Conservation (phyloP, 2,888 invertebrate species). For the Petrolisthes manimaculis region DNA sequence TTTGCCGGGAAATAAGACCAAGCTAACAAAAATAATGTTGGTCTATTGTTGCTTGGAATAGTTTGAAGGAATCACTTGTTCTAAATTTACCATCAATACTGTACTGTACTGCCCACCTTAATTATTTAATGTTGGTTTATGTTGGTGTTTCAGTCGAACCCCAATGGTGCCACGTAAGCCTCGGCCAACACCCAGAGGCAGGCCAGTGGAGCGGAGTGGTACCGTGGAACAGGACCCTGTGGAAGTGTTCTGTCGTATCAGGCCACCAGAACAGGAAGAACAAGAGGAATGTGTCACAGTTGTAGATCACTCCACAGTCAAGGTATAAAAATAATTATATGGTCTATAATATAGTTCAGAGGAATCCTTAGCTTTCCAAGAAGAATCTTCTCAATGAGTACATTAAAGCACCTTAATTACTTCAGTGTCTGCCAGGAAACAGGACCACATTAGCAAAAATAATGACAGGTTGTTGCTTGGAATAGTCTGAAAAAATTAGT, state of each 20-base stretch:
- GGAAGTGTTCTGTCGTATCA: constrained; percentile 64
- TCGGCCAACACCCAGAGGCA: constrained; percentile 40
- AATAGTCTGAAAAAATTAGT: no score
- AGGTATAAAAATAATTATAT: constrained; percentile 23
- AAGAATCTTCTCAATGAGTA: no score
- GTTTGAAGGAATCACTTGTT: no score
- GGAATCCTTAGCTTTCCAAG: no score
- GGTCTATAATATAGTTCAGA: no score
- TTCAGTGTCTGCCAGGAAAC: no score
- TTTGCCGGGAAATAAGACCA: no score
- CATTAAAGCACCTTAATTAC: no score
- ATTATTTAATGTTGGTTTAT: not conserved
- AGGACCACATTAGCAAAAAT: no score
- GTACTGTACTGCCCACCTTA: not conserved
- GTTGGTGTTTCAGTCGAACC: not conserved
- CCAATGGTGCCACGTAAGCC: constrained; percentile 26
- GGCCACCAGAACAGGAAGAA: constrained; percentile 46
- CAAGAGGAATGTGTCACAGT: constrained; percentile 45
- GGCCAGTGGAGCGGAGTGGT: constrained; percentile 28
- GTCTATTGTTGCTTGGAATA: no score
- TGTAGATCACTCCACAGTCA: constrained; percentile 55
- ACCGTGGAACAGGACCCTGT: constrained; percentile 61
- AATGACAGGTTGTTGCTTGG: no score
- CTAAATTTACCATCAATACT: not conserved
- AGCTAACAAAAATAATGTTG: no score